These are phyloP conservation scores for Todiramphus chloris DNA, from an alignment of 2,113 vertebrate genomes.

Conservation along the genomic window DNA sequence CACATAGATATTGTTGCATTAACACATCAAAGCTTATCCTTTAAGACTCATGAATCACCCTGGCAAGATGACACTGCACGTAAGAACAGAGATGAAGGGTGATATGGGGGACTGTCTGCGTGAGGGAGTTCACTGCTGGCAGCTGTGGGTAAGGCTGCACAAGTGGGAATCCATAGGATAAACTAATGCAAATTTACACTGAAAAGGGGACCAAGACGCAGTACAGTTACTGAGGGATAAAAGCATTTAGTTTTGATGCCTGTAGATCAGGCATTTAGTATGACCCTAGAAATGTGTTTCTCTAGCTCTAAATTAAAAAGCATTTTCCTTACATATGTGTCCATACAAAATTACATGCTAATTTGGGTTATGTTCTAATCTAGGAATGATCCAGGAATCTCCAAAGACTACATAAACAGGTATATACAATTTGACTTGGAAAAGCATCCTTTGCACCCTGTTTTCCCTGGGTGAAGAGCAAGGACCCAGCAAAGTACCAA, in stretches of 20 bases:
- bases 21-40: neutral
- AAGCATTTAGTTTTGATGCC: neutral
- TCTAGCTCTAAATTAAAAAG: neutral
- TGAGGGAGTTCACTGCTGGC: neutral
- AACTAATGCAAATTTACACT: neutral
- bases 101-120: accelerated
- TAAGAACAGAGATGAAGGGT: neutral
- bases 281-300: neutral
- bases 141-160: neutral
- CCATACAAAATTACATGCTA: neutral
- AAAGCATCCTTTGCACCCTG: neutral
- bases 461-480: neutral
- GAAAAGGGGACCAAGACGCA: neutral
- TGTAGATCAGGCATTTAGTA: neutral
- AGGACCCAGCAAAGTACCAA: neutral
- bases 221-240: neutral
- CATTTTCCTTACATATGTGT: neutral
- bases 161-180: neutral
- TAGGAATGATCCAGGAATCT: neutral
- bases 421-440: neutral
- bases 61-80: neutral
- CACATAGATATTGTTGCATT: neutral
- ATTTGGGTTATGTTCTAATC: neutral
- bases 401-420: neutral
- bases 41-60: neutral